These are phyloP conservation scores for Scaptomyza graminum DNA, from an alignment of 1,140 invertebrate genomes.

Conservation along the genomic window DNA sequence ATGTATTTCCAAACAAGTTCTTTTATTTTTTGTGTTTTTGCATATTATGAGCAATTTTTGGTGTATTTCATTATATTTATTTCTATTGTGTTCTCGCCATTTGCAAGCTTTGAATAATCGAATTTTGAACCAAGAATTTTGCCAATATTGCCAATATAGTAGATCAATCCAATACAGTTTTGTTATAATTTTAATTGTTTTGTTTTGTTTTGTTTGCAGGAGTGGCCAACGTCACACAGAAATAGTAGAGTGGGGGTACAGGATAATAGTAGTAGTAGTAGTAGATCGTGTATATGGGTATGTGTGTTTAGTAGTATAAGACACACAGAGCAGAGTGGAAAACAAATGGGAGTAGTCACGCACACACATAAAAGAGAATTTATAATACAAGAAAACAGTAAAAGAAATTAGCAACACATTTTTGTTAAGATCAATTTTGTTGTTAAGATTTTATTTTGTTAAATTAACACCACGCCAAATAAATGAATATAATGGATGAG, in stretches of 20 bases:
- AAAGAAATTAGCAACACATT: conserved; percentile 24
- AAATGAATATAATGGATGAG: conserved; percentile 23
- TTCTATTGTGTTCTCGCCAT: conserved; percentile 23
- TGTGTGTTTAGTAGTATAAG: conserved; percentile 27
- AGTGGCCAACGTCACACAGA: conserved; percentile 21
- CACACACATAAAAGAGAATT: conserved; percentile 48
- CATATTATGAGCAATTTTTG: conserved; percentile 61
- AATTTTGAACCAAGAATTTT: conserved; percentile 47
- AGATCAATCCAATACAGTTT: conserved; percentile 52
- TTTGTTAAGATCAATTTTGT: conserved; percentile 3
- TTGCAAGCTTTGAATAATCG: conserved; percentile 34
- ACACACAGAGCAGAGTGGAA: conserved; percentile 34
- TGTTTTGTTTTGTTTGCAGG: conserved; percentile 15
- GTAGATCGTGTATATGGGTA: conserved; percentile 18
- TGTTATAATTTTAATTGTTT: conserved; percentile 21
- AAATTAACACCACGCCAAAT: conserved; percentile 34
- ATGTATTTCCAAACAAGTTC: conserved; percentile 3
- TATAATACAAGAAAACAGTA: conserved; percentile 26
- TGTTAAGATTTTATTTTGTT: conserved; percentile 21
- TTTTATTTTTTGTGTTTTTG: conserved; percentile 27
- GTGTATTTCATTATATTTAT: not conserved
- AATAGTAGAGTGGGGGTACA: conserved; percentile 12
- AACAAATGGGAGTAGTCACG: conserved; percentile 44
- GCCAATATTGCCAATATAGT: conserved; percentile 51
- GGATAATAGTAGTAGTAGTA: conserved; percentile 20